phyloP scores from a whole-genome alignment of 2,888 invertebrate genomes.

The Lampropteryx suffumata region DNA sequence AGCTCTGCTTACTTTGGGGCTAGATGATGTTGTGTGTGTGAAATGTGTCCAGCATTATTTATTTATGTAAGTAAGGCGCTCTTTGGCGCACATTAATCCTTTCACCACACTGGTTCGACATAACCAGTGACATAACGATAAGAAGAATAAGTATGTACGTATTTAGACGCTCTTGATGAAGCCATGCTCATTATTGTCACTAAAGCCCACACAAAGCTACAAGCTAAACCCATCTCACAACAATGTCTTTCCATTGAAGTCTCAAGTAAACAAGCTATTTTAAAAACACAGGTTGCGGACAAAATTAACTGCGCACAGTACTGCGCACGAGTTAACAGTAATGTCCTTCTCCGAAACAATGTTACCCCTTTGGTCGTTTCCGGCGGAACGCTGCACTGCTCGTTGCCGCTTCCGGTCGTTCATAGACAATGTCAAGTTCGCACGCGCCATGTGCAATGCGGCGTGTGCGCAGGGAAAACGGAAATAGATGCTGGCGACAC shows the following conservation, averaged over 20 bases:
- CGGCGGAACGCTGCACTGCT: constrained; percentile 42
- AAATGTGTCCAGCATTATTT: too few species aligned
- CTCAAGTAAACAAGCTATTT: constrained; percentile 36
- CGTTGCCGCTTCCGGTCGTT: constrained; percentile 53
- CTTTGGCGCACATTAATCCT: too few species aligned
- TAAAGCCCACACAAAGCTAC: background rate
- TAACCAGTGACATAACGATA: too few species aligned
- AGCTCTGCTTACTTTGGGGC: too few species aligned
- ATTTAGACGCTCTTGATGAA: too few species aligned
- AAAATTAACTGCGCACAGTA: constrained; percentile 43
- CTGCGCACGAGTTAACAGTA: constrained; percentile 38
- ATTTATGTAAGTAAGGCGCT: too few species aligned
- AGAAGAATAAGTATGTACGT: too few species aligned
- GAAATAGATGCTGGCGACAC: constrained; percentile 22
- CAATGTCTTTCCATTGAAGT: constrained; percentile 26
- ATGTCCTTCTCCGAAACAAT: constrained; percentile 67
- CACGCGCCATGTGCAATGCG: constrained; percentile 40
- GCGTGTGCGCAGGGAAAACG: constrained; percentile 26
- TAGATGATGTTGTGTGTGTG: too few species aligned
- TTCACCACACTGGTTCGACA: too few species aligned
- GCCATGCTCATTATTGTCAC: too few species aligned
- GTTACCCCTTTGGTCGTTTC: constrained; percentile 67
- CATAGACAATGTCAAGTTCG: constrained; percentile 75
- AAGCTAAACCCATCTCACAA: constrained; percentile 11
- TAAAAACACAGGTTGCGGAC: constrained; percentile 40